Percentiles rank a stretch among this genome's conserved stretches.
Conservation (phyloP, 2,888 invertebrate species). For the Barypeithes pellucidus region DNA sequence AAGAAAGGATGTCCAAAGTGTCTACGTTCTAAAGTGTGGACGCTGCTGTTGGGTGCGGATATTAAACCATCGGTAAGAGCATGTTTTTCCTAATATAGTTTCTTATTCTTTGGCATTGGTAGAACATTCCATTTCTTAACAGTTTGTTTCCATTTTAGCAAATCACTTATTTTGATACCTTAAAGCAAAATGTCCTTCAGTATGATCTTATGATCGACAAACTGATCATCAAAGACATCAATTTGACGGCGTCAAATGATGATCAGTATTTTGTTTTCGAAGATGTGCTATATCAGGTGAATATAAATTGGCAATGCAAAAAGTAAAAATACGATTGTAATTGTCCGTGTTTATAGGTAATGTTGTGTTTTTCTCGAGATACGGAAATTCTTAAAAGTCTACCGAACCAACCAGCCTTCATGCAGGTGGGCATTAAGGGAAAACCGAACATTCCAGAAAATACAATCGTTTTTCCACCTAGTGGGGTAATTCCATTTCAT, state of each 20-base stretch:
- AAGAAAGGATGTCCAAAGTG: slow-evolving; percentile 89
- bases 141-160: slow-evolving; percentile 73
- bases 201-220: slow-evolving; percentile 96
- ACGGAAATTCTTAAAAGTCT: slow-evolving; percentile 84
- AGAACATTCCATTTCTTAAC: background rate
- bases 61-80: slow-evolving; percentile 77
- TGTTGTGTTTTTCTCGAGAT: slow-evolving; percentile 94
- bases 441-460: slow-evolving; percentile 79
- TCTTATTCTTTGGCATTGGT: no score
- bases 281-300: slow-evolving; percentile 93
- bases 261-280: slow-evolving; percentile 99
- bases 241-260: slow-evolving; percentile 96
- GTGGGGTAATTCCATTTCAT: slow-evolving; percentile 96
- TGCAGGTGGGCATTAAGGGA: slow-evolving; percentile 84
- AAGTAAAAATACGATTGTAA: background rate
- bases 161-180: slow-evolving; percentile 81
- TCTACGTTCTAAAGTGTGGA: slow-evolving; percentile 88
- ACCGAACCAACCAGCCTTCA: slow-evolving; percentile 77
- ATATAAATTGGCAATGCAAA: background rate
- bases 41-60: slow-evolving; percentile 87
- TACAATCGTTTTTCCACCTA: slow-evolving; percentile 90
- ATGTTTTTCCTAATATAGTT: no score
- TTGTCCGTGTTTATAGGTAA: slow-evolving; percentile 73
- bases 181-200: slow-evolving; percentile 87
- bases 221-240: slow-evolving; percentile 95